A percentile compares a stretch with the other conserved stretches of the same genome.
Conservation (phyloP, 2,113 vertebrate genomes). For the Felis catus region DNA sequence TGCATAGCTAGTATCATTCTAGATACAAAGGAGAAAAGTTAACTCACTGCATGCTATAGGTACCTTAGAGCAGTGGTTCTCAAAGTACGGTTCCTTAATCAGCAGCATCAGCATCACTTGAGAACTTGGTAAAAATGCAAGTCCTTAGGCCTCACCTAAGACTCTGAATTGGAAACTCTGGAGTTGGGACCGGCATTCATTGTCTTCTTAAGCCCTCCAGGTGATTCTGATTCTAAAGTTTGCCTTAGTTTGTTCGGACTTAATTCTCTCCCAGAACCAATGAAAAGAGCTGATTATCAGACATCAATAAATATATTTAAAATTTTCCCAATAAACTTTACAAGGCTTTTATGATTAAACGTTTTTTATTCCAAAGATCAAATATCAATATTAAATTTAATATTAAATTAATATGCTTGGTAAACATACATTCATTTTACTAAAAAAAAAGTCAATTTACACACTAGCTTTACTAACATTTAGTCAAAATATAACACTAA, state of each 20-base stretch:
- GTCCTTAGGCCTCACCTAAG: neutral
- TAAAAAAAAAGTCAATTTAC: conserved; percentile 18
- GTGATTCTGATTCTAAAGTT: neutral
- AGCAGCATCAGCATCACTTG: neutral
- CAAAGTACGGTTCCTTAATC: neutral
- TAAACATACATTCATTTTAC: conserved; percentile 8
- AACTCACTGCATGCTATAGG: neutral
- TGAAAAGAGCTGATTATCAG: neutral
- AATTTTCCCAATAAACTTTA: neutral
- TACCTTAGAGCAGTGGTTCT: neutral
- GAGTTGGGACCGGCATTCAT: neutral
- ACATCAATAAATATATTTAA: neutral
- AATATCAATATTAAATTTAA: conserved; percentile 31
- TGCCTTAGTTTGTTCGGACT: neutral
- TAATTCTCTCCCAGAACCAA: conserved; percentile 32
- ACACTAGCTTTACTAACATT: conserved; percentile 30
- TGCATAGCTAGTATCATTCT: neutral
- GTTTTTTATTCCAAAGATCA: conserved; percentile 33
- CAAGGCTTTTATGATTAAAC: neutral
- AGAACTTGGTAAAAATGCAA: neutral
- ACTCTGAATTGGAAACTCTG: neutral
- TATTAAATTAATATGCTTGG: neutral
- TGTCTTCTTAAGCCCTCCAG: neutral
- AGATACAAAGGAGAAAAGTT: neutral
- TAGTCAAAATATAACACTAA: conserved; percentile 14